Evolutionary conservation across 2,797 vertebrate species (phyloP).

Genomic region (Chanos chanos): DNA sequence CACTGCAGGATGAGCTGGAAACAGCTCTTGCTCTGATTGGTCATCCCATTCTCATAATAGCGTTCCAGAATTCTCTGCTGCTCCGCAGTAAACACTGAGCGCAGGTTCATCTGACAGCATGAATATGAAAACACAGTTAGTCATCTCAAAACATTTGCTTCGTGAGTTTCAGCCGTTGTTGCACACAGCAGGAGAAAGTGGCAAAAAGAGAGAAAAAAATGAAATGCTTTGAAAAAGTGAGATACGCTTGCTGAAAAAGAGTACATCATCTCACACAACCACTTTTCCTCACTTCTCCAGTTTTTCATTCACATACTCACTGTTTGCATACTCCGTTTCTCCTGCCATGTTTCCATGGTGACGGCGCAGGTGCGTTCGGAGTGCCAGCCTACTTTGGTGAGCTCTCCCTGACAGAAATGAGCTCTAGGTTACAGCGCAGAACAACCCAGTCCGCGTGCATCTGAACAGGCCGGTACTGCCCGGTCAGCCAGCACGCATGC

Average conservation of each 20-base stretch:
- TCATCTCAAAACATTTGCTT: neutral
- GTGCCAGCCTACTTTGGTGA: slow-evolving; percentile 5
- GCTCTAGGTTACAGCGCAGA: slow-evolving; percentile 7
- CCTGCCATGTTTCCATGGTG: slow-evolving; percentile 77
- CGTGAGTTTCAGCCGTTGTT: neutral
- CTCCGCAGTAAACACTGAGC: slow-evolving; percentile 95
- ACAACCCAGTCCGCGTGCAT: no score
- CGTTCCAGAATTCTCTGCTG: slow-evolving; percentile 97
- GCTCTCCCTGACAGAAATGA: neutral
- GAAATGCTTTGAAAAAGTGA: no score
- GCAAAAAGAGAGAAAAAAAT: no score
- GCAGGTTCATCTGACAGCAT: slow-evolving; percentile 93
- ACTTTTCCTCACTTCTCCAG: no score
- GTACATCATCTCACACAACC: no score
- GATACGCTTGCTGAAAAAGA: no score
- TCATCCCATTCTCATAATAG: slow-evolving; percentile 99
- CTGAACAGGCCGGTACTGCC: no score
- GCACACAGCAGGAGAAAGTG: no score
- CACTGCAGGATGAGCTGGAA: slow-evolving; percentile 99
- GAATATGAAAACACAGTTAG: neutral
- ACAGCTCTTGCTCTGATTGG: slow-evolving; percentile 99
- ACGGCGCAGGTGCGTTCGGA: slow-evolving; percentile 55
- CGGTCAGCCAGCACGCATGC: no score
- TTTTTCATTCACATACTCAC: slow-evolving; percentile 56
- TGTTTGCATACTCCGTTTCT: slow-evolving; percentile 72